Base-by-base conservation (phyloP, 2,888 invertebrate genomes). In the Drosophila pegasa region DNA sequence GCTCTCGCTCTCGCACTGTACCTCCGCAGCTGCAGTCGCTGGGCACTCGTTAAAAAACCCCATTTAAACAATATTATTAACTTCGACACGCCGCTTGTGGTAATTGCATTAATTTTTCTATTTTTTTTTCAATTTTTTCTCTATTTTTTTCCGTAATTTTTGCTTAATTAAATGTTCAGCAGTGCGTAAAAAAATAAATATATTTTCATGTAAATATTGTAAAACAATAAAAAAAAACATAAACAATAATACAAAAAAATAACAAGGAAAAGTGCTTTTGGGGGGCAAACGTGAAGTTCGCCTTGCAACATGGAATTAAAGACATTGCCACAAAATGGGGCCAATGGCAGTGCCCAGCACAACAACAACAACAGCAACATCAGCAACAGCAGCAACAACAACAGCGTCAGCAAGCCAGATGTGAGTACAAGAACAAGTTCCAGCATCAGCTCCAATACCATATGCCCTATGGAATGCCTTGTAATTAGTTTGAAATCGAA, bases 291-390 rank as follows among this genome's bases (percentile, higher is more conserved):
- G 62, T 10, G 9, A 35, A 41, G 27, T 16, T 41, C 31, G 37
- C 75, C 75, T 75, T 71, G 77, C 73, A 75, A 45, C 75, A 76
- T 75, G 75, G 75, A 75, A 45, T 43, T 75, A 55, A 75, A 75
- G 76, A 72, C 76, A 71, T 55, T 75, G 75, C 73, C 75, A 47
- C 57, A 56, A 3, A 71, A 56, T 48, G 74, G 57, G 45, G 74
- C 65, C 74, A 77, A 69, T 65, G 64, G 61, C 40, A 68, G n/a
- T 20, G 4, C 16, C 9, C 67, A 71, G 16, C 51, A 25, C 8
- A 35, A 25, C 35, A 35, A 20, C 59, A 68, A 35, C 59, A 48
- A 7, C 43, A 56, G 10, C 38, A 61, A 2, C 50, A 61, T 12
- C 57, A 48, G 33, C 33, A 33, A 8, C 29, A 45, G 5, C 64